Base-by-base conservation (phyloP, 1,140 invertebrate genomes). In the Sitophilus oryzae region DNA sequence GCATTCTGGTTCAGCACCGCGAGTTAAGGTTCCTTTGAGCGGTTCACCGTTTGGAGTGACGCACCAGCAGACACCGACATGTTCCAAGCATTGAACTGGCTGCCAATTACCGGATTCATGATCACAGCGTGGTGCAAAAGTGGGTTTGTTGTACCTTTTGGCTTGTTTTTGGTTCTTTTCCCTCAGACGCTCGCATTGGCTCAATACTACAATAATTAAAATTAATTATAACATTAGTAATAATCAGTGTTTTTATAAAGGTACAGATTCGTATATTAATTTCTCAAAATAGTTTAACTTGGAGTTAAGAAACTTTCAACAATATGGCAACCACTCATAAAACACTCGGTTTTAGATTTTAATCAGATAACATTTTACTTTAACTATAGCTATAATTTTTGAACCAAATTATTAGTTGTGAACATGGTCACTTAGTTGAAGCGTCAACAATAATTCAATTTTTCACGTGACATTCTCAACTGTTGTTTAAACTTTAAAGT, bases 21-120 rank as follows among this genome's bases (percentile, higher is more conserved):
- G 75, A 3, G 84, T 83, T 20, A 90, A 66, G 0, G 85, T 86
- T 1, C 87, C 88, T 68, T 89, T 88, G 0, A 90, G 70, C 0
- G 87, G 85, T 56, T 88, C 84, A 1, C 89, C 89, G 59, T 85
- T 81, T 10, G 81, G 81, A 55, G 84, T 85, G 0, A 90, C 88
- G 68, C 89, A 92, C 88, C 89, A 92, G 66, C 89, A 91, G 0
- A 92, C 83, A 3, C 81, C 82, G 43, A 89, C 81, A 61, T 86
- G 83, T 42, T 85, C 82, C 64, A 91, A 76, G 69, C 89, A 92
- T 68, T 92, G 89, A 2, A 90, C 79, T 0, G 85, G 71, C 58
- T 88, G 82, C 89, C 89, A 93, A 36, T 78, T 81, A 0, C 89
- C 89, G 2, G 74, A 82, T 22, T 78, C 73, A 9, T 77, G 72